Conservation (phyloP, 2,113 vertebrate genomes). For the Raphicerus campestris region DNA sequence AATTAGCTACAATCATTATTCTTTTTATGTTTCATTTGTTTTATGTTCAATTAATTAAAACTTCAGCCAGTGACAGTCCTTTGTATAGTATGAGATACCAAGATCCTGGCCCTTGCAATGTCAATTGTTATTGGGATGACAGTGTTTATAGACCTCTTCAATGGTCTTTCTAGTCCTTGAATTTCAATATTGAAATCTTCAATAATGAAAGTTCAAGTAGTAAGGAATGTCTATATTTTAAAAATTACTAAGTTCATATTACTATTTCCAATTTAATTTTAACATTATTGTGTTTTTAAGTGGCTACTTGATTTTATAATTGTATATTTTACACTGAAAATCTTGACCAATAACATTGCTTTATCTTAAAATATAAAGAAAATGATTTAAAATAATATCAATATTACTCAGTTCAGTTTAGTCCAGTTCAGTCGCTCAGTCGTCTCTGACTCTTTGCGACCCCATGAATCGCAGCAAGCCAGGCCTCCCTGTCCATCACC, state of each 20-base stretch:
- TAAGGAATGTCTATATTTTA: neutral
- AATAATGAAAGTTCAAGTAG: neutral
- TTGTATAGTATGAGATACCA: neutral
- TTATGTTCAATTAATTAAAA: neutral
- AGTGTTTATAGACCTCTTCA: neutral
- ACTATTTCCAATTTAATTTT: neutral
- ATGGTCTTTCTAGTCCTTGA: neutral
- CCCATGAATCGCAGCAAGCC: no score
- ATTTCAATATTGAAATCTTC: neutral
- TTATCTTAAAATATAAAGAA: slow-evolving; percentile 20
- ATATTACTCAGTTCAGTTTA: neutral
- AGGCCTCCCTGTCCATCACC: no score
- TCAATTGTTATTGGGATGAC: neutral
- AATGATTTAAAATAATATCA: slow-evolving; percentile 32
- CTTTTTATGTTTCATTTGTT: neutral
- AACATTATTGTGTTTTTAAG: slow-evolving; percentile 5
- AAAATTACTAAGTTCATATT: neutral
- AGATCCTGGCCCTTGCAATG: neutral
- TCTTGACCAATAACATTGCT: neutral
- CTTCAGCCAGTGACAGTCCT: neutral
- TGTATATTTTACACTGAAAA: slow-evolving; percentile 32
- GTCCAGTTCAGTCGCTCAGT: no score
- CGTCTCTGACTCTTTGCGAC: no score
- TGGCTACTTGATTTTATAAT: slow-evolving; percentile 26
- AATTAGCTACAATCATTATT: neutral